These are phyloP conservation scores for Ancistrus triradiatus DNA, from an alignment of 2,113 vertebrate species.

Conservation along the genomic window DNA sequence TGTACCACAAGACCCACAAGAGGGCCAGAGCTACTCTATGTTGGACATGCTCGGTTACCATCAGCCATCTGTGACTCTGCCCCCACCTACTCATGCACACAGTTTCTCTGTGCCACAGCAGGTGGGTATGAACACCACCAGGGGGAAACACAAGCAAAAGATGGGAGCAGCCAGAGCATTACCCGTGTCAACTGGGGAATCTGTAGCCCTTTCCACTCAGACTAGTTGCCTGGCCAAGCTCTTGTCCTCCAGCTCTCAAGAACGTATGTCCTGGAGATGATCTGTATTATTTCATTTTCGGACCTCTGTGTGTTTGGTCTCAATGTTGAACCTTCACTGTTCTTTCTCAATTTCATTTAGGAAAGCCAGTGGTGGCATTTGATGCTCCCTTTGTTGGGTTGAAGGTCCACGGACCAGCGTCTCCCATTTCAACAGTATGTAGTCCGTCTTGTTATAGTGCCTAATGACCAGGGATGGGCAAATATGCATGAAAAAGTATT, in stretches of 20 bases:
- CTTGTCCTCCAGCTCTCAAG: slow-evolving; percentile 68
- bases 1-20: slow-evolving; percentile 42
- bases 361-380: slow-evolving; percentile 59
- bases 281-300: background rate
- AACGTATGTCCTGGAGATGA: slow-evolving; percentile 53
- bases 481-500: too few relatives aligned
- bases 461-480: too few relatives aligned
- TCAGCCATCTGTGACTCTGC: slow-evolving; percentile 38
- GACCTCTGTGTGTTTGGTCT: background rate
- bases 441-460: too few relatives aligned
- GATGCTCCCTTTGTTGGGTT: slow-evolving; percentile 43
- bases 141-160: slow-evolving; percentile 64
- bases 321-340: background rate
- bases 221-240: slow-evolving; percentile 77
- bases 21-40: slow-evolving; percentile 52
- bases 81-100: slow-evolving; percentile 47
- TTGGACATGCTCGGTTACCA: slow-evolving; percentile 55
- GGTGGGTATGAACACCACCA: slow-evolving; percentile 25
- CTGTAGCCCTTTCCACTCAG: slow-evolving; percentile 41
- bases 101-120: slow-evolving; percentile 64
- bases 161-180: slow-evolving; percentile 47
- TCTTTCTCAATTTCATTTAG: slow-evolving; percentile 52
- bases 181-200: background rate
- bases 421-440: slow-evolving; percentile 60
- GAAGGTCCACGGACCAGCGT: slow-evolving; percentile 59